A percentile compares a stretch with the other conserved stretches of the same genome.
phyloP scores from a whole-genome alignment of 1,140 invertebrate genomes.

The Mamestra configurata region DNA sequence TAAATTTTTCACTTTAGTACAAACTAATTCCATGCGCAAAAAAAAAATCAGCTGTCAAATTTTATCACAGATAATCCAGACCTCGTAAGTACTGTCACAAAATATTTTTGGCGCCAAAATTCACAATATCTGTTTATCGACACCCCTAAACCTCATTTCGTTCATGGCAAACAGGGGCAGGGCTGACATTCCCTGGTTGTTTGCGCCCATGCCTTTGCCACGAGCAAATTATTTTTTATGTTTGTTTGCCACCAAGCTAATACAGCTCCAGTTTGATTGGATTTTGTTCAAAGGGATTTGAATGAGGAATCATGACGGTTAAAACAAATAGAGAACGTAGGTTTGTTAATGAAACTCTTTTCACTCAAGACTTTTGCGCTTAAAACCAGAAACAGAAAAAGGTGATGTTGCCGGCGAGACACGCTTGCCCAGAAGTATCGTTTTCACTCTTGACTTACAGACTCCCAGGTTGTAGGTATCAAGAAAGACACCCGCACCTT shows the following conservation, averaged over 20 bases:
- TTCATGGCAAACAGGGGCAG: conserved; percentile 6
- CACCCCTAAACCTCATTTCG: conserved; percentile 13
- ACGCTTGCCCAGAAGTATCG: no score
- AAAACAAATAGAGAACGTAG: neutral
- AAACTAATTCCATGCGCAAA: no score
- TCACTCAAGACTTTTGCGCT: neutral
- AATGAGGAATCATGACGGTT: neutral
- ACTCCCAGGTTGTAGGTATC: no score
- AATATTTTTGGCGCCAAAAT: conserved; percentile 14
- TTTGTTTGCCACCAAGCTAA: conserved; percentile 35
- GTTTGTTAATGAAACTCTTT: neutral
- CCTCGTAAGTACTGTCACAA: neutral
- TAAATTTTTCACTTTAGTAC: no score
- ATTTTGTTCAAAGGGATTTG: conserved; percentile 4
- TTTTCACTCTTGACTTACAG: no score
- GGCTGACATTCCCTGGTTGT: conserved; percentile 29
- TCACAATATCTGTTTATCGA: neutral
- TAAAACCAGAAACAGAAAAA: no score
- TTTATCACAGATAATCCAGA: neutral
- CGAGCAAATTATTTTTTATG: conserved; percentile 45
- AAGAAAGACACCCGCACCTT: no score
- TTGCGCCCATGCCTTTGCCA: conserved; percentile 23
- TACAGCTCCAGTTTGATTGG: conserved; percentile 20
- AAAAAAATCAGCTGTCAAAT: neutral
- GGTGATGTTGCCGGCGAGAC: no score